These are phyloP conservation scores for Solenodon paradoxus DNA, from an alignment of 2,113 vertebrate genomes.

Conservation along the genomic window DNA sequence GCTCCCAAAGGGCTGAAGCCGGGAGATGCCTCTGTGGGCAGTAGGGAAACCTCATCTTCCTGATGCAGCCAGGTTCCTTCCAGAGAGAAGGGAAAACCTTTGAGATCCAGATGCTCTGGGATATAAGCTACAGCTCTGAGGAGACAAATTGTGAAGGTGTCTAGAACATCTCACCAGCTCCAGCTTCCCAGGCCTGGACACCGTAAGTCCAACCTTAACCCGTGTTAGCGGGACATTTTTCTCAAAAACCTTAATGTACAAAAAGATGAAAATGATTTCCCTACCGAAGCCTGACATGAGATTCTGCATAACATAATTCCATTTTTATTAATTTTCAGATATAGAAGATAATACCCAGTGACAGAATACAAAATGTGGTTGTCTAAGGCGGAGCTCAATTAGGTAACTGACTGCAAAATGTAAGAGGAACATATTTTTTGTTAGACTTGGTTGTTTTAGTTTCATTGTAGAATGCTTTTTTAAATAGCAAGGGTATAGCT, in stretches of 20 bases:
- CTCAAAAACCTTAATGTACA: background rate
- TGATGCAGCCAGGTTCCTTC: background rate
- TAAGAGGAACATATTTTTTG: background rate
- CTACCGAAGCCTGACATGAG: background rate
- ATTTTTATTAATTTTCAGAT: background rate
- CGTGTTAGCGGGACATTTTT: background rate
- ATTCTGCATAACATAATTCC: background rate
- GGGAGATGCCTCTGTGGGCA: too few relatives aligned
- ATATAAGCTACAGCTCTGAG: background rate
- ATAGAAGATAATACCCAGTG: background rate
- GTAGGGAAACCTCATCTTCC: background rate
- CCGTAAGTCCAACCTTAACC: too few relatives aligned
- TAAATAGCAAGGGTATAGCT: too few relatives aligned
- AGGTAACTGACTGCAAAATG: background rate
- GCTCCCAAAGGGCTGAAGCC: accelerated
- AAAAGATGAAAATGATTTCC: background rate
- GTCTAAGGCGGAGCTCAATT: background rate
- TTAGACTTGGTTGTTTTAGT: too few relatives aligned
- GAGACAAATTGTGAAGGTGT: background rate
- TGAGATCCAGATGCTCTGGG: too few relatives aligned
- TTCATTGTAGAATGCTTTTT: too few relatives aligned
- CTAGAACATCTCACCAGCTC: background rate
- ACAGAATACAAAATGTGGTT: background rate
- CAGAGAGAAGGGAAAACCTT: background rate
- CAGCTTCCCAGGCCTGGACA: background rate